Percentiles rank a stretch among this genome's conserved stretches.
These are phyloP conservation scores for Hedya salicella DNA, from an alignment of 2,888 invertebrate species.

Conservation along the genomic window DNA sequence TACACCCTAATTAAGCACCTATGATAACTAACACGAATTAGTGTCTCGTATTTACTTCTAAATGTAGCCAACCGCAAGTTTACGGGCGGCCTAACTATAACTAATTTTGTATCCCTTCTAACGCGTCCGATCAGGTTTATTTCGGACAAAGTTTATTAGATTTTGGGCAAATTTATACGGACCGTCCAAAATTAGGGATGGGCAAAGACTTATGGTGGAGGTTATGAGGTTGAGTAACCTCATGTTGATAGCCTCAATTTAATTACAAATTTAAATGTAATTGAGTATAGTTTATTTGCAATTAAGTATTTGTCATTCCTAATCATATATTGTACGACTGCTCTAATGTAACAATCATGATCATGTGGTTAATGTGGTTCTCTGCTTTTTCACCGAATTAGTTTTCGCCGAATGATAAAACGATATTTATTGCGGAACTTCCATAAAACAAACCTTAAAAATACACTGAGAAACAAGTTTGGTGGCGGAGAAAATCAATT, in stretches of 20 bases:
- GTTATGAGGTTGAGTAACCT: slow-evolving; percentile 11
- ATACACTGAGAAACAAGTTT: no score
- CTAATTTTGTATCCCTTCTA: slow-evolving; percentile 10
- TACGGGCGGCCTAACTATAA: slow-evolving; percentile 12
- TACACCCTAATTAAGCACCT: background rate
- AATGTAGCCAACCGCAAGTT: background rate
- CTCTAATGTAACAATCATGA: no score
- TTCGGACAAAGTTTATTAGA: slow-evolving; percentile 19
- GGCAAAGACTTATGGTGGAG: background rate
- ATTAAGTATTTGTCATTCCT: no score
- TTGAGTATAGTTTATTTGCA: no score
- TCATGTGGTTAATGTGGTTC: no score
- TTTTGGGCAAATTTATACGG: slow-evolving; percentile 24
- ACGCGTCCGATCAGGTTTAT: slow-evolving; percentile 16
- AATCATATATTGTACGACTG: no score
- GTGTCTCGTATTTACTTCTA: background rate
- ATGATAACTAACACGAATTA: background rate
- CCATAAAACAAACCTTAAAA: no score
- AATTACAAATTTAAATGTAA: no score
- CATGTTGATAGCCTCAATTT: slow-evolving; percentile 1
- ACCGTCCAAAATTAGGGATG: slow-evolving; percentile 5
- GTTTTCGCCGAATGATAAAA: no score
- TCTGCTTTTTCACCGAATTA: no score
- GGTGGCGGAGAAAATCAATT: no score
- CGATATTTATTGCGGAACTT: no score